Evolutionary conservation across 2,797 vertebrate species (phyloP), one percentile per base, ranked within the genome.

Genomic region (Chaunax sp.): DNA sequence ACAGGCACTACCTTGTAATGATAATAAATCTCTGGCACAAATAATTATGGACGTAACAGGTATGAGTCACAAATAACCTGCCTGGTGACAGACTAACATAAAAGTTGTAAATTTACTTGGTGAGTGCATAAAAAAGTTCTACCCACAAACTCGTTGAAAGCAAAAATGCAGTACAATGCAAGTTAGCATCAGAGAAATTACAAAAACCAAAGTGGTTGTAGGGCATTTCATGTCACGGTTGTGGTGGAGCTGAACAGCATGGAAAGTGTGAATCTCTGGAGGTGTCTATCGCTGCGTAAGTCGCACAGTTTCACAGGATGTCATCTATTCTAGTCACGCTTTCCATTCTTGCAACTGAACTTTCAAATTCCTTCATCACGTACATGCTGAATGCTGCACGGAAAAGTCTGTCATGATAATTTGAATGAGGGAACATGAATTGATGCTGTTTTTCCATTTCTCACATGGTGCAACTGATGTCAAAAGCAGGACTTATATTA

Each of bases 201-300:
- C 46, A 73, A 65, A 76, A 74, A 45, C 23, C 56, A 22, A 20
- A 1, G 10, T 9, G 22, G 40, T 77, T 50, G 25, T 33, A 33
- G 5, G 22, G 38, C 20, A 44, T 11, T 1, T n/a, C n/a, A n/a
- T n/a, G n/a, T n/a, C n/a, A n/a, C n/a, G n/a, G n/a, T n/a, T n/a
- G 52, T 25, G 28, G 23, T 18, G 38, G 35, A 64, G 65, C 11
- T 22, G 1, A 35, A 62, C 56, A 38, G 56, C 58, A 86, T 76
- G 92, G 90, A 94, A 95, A 93, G 78, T 82, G 72, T 92, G 90
- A 93, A 83, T 82, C 64, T 89, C 41, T 75, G 63, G 69, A 43
- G 81, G 65, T 44, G 70, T 59, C 41, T 64, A 33, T 10, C 70
- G 77, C 52, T 75, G 79, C 74, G 70, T 76, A 81, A 71, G 75